Evolutionary conservation across 2,797 vertebrate species (phyloP), one percentile per base, ranked within the genome.

Genomic region (Tokudaia tokunoshimensis): DNA sequence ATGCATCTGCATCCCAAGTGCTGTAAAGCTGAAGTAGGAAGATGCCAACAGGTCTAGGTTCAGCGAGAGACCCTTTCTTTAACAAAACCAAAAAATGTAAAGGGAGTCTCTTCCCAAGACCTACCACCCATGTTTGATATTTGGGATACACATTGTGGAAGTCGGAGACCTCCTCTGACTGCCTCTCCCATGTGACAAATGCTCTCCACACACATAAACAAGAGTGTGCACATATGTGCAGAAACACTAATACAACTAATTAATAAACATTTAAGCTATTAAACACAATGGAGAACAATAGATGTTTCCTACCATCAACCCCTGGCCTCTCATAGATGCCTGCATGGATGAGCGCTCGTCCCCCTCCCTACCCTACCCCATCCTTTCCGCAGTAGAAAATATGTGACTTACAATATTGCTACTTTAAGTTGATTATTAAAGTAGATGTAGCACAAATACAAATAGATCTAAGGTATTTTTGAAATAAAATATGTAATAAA

Each of bases 401-500:
- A 10, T 61, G 15, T 65, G 52, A 91, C 76, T 78, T 65, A 94
- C 12, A 95, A 1, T 81, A 82, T 22, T 82, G 6, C 22, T 72
- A 74, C 50, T 93, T 57, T 75, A 52, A 89, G 4, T 81, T 95
- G 29, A 89, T 50, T 90, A 61, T 95, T 91, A 57, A 92, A 78
- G 75, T 93, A 80, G 37, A 1, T 93, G 15, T 52, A 78, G 10
- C 44, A 7, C 92, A 67, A 91, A 85, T 83, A 10, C 65, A 89
- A 83, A 67, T 90, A 20, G 61, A 96, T 61, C 29, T 95, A 55
- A 76, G 90, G 4, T 95, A 50, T 55, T 89, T 95, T 95, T 72
- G 26, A 67, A 90, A 95, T 75, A 83, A 34, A 74, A 15, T 82
- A 87, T 92, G 89, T 91, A 95, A 94, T n/a, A 81, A 63, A 47